These are phyloP conservation scores for Rhyzopertha dominica DNA, from an alignment of 1,140 invertebrate species.

Conservation along the genomic window DNA sequence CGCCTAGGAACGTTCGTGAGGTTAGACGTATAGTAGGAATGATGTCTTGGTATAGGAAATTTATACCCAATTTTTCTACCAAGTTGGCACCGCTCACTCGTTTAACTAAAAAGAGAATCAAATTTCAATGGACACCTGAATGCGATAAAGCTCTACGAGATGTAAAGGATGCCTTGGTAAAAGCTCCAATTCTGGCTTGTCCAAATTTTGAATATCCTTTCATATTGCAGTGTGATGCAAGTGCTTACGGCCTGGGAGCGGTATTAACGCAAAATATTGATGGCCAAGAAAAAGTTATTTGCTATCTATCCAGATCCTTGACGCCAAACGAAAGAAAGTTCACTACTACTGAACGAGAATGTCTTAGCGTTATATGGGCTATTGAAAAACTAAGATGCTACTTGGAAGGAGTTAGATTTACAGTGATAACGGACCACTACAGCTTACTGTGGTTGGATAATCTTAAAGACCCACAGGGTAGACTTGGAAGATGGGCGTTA, in stretches of 20 bases:
- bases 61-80: too few relatives aligned
- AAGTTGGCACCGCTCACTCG: too few relatives aligned
- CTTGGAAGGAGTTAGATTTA: constrained; percentile 44
- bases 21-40: too few relatives aligned
- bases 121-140: too few relatives aligned
- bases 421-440: constrained; percentile 46
- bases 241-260: constrained; percentile 12
- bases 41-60: too few relatives aligned
- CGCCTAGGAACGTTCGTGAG: too few relatives aligned
- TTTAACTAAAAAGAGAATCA: too few relatives aligned
- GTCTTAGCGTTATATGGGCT: constrained; percentile 43
- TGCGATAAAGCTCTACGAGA: too few relatives aligned
- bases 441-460: constrained; percentile 44
- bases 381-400: constrained; percentile 40
- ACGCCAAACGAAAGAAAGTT: constrained; percentile 40
- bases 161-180: too few relatives aligned
- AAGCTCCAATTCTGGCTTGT: too few relatives aligned
- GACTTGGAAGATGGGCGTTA: constrained; percentile 45
- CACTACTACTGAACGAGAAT: constrained; percentile 41
- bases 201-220: too few relatives aligned
- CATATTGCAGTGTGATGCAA: constrained; percentile 25
- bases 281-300: constrained; percentile 9
- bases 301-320: constrained; percentile 33
- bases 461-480: constrained; percentile 39
- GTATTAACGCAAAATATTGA: constrained; percentile 11